Conservation (phyloP, 1,140 invertebrate genomes). For the Hylaeus anthracinus region DNA sequence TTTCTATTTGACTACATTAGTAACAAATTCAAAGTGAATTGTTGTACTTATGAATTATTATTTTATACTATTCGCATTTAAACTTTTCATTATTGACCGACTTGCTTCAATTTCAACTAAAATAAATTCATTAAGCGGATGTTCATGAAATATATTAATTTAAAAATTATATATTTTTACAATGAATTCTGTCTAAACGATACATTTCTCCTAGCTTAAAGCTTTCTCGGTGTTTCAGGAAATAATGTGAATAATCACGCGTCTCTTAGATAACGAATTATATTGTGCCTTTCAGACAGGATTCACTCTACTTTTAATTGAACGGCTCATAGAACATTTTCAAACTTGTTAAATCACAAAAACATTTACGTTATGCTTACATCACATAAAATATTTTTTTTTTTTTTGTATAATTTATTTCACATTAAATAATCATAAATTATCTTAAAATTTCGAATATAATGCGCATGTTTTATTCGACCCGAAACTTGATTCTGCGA, state of each 20-base stretch:
- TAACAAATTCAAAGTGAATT: constrained; percentile 21
- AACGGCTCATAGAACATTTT: neutral
- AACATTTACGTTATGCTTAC: neutral
- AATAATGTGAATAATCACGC: too few species aligned
- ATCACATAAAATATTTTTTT: neutral
- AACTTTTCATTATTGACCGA: neutral
- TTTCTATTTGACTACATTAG: constrained; percentile 38
- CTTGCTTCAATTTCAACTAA: neutral
- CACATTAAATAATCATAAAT: neutral
- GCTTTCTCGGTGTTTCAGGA: too few species aligned
- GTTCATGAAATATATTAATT: neutral
- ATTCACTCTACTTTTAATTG: neutral
- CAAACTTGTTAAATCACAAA: neutral
- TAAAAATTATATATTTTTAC: too few species aligned
- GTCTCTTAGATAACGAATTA: too few species aligned
- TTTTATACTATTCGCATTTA: neutral
- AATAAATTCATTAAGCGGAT: neutral
- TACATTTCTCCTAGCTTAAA: neutral
- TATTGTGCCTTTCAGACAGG: too few species aligned
- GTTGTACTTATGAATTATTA: neutral
- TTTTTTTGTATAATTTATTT: neutral
- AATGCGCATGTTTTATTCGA: too few species aligned
- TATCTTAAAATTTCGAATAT: too few species aligned
- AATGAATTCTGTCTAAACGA: neutral
- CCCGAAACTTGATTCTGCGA: too few species aligned